phyloP scores from a whole-genome alignment of 2,888 invertebrate genomes.

The Calephelis perditalis region DNA sequence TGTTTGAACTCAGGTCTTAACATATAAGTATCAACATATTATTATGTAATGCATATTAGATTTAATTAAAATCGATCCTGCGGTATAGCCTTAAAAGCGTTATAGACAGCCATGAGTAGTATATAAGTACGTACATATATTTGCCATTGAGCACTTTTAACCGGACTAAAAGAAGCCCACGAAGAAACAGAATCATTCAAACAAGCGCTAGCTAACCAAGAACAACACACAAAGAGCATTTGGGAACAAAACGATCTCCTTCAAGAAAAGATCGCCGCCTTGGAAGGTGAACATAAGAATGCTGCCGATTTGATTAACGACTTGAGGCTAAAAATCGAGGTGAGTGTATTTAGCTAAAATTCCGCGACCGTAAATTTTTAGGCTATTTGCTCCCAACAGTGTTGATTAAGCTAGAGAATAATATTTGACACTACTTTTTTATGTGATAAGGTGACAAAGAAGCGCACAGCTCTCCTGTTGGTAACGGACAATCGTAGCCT shows the following conservation, averaged over 20 bases:
- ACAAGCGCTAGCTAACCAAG: conserved; percentile 38
- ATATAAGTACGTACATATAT: too few species aligned
- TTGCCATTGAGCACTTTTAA: too few species aligned
- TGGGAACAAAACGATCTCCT: conserved; percentile 36
- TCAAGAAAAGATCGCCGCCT: conserved; percentile 34
- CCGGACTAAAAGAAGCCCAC: conserved; percentile 36
- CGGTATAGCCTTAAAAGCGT: too few species aligned
- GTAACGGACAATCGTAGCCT: too few species aligned
- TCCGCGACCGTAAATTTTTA: background rate
- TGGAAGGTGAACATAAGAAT: conserved; percentile 32
- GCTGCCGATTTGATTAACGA: conserved; percentile 19
- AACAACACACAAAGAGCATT: conserved; percentile 36
- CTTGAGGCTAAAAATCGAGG: conserved; percentile 31
- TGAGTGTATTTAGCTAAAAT: conserved; percentile 16
- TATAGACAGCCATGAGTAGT: too few species aligned
- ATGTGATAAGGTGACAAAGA: too few species aligned
- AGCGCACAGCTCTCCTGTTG: too few species aligned
- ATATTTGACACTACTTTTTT: too few species aligned
- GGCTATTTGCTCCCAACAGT: background rate
- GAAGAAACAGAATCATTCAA: conserved; percentile 38
- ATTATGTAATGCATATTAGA: background rate
- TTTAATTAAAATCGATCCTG: too few species aligned
- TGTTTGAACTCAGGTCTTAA: too few species aligned
- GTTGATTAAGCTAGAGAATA: too few species aligned
- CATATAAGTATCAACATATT: background rate